Percentiles rank a stretch among this genome's conserved stretches.
phyloP scores from a whole-genome alignment of 92 coral and sea anemone genomes.

The Porites cylindrica region DNA sequence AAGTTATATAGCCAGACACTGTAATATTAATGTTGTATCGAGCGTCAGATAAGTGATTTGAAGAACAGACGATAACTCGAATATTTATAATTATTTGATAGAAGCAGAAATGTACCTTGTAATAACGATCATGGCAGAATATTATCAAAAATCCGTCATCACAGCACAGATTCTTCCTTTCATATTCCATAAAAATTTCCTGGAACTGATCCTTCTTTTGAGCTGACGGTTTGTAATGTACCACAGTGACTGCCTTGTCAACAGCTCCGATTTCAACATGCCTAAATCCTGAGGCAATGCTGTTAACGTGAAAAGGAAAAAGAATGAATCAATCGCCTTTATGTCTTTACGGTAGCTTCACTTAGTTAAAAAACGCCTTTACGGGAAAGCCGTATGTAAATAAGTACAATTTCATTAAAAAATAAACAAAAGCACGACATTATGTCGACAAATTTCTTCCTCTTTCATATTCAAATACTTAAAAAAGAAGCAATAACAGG shows the following conservation, averaged over 20 bases:
- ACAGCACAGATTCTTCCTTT: neutral
- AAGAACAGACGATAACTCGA: too few species aligned
- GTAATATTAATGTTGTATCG: too few species aligned
- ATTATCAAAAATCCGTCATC: constrained; percentile 7
- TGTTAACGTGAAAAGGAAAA: neutral
- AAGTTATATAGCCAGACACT: neutral
- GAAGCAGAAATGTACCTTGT: too few species aligned
- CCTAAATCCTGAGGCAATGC: neutral
- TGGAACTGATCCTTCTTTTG: neutral
- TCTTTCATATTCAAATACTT: too few species aligned
- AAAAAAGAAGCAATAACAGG: too few species aligned
- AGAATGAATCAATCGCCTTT: neutral
- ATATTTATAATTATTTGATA: too few species aligned
- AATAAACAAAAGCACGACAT: too few species aligned
- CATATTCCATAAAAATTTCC: neutral
- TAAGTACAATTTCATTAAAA: too few species aligned
- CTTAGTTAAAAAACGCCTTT: neutral
- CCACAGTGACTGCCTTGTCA: neutral
- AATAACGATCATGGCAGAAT: neutral
- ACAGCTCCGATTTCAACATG: neutral
- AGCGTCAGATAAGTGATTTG: too few species aligned
- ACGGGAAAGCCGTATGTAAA: neutral
- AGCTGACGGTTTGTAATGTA: constrained; percentile 14
- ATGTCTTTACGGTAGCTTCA: too few species aligned
- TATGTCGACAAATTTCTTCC: too few species aligned